Evolutionary conservation across 2,113 vertebrate species (phyloP).

Genomic region (Gadus macrocephalus): DNA sequence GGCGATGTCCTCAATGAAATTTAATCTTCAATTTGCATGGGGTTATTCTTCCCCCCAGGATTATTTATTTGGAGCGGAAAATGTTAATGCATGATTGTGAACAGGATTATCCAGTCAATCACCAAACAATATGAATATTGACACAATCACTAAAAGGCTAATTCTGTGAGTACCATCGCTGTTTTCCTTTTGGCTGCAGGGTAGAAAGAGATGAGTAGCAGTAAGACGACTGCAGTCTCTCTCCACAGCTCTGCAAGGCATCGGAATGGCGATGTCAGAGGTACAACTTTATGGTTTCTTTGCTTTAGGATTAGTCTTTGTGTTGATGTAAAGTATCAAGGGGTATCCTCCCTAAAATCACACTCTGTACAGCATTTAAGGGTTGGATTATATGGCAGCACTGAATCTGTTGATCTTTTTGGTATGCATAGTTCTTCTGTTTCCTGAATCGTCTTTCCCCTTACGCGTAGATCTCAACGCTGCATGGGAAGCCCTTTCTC

Average conservation of each 20-base stretch:
- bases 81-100: too few species aligned
- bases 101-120: too few species aligned
- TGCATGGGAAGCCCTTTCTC: constrained; percentile 81
- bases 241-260: constrained; percentile 69
- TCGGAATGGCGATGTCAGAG: constrained; percentile 70
- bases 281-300: constrained; percentile 52
- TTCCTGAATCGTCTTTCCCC: constrained; percentile 15
- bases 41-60: too few species aligned
- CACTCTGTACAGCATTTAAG: too few species aligned
- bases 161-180: neutral
- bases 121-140: neutral
- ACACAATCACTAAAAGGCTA: neutral
- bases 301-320: too few species aligned
- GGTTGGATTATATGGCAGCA: too few species aligned
- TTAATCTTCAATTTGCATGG: too few species aligned
- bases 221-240: constrained; percentile 73
- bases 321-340: too few species aligned
- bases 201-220: constrained; percentile 83
- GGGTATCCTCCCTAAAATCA: too few species aligned
- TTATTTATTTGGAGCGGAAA: too few species aligned
- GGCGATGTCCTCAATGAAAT: too few species aligned
- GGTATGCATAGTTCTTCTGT: neutral
- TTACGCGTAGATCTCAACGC: constrained; percentile 73
- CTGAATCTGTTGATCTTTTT: too few species aligned
- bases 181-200: constrained; percentile 49